Base-by-base conservation (phyloP, 2,113 vertebrate genomes). In the Lonchura striata region DNA sequence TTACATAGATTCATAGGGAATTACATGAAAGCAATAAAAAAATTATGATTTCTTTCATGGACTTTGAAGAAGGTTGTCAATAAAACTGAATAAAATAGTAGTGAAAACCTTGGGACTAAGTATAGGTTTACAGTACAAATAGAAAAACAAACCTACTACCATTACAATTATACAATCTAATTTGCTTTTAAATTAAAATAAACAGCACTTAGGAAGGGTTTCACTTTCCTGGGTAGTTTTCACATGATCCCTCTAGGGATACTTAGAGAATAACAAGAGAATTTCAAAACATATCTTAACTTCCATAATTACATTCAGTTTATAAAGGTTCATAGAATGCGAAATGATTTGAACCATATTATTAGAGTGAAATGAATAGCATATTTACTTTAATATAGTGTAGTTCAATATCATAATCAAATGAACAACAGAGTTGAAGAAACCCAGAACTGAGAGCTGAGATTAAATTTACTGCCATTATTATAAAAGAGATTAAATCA, bases 111-210 rank as follows among this genome's bases (percentile, higher is more conserved):
- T 63, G 56, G 64, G 78, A 96, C 66, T 71, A 41, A 85, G 52
- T 75, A 74, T 31, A 86, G 50, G 77, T 70, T 90, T 95, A 84
- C n/a, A 90, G n/a, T 49, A 84, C 69, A 95, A 93, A 86, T 5
- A 96, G 90, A 88, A 94, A 94, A 95, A 78, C 79, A 93, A 81
- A 83, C 2, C 31, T 60, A 64, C 52, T 74, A 28, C 31, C 68
- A 86, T 83, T 78, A 92, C 66, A 31, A 81, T 78, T 41, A 88
- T 93, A 84, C 56, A 92, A 86, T 86, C 41, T 90, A 90, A 96
- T 95, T 96, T 94, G 65, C 44, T 88, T 92, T 88, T 75, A 94
- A 86, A 95, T 94, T 83, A 95, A 94, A 95, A 83, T 88, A 96
- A 96, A 94, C 57, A 88, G 68, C 70, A 44, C 57, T 94, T 69